Evolutionary conservation across 1,140 invertebrate species (phyloP).

Genomic region (Orchesella cincta): DNA sequence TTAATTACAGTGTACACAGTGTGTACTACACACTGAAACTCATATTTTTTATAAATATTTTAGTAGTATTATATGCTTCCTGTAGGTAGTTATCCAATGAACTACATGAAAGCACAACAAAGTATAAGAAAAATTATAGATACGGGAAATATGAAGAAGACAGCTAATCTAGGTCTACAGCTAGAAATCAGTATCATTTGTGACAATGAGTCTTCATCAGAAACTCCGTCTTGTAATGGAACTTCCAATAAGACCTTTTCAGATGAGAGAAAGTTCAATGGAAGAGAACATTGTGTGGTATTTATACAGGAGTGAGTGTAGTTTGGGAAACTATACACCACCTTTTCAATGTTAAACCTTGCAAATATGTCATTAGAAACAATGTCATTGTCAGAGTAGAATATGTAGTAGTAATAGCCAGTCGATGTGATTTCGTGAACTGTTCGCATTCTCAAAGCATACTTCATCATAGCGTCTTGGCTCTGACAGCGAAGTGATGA

Average conservation of each 20-base stretch:
- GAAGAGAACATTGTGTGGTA: conserved; percentile 72
- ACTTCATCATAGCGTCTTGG: conserved; percentile 66
- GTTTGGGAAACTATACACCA: conserved; percentile 75
- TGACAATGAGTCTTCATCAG: conserved; percentile 69
- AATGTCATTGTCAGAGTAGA: conserved; percentile 80
- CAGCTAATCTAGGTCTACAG: conserved; percentile 72
- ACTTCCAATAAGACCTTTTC: conserved; percentile 78
- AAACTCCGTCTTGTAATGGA: conserved; percentile 74
- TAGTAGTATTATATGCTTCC: neutral
- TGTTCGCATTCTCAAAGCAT: conserved; percentile 63
- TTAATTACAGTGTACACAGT: too few relatives aligned
- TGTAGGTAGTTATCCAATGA: neutral
- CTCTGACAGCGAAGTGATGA: conserved; percentile 67
- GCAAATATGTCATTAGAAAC: conserved; percentile 76
- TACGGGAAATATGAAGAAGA: conserved; percentile 77
- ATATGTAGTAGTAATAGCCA: conserved; percentile 84
- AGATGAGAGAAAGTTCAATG: conserved; percentile 68
- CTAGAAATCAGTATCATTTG: conserved; percentile 66
- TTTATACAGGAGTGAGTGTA: conserved; percentile 72
- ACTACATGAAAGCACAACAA: conserved; percentile 72
- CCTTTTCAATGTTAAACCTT: conserved; percentile 79
- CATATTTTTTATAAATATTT: too few relatives aligned
- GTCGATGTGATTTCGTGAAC: conserved; percentile 69
- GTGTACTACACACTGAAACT: too few relatives aligned
- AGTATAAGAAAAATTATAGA: conserved; percentile 72